Base-by-base conservation (phyloP, 2,888 invertebrate genomes). In the Sarcophaga caerulescens region DNA sequence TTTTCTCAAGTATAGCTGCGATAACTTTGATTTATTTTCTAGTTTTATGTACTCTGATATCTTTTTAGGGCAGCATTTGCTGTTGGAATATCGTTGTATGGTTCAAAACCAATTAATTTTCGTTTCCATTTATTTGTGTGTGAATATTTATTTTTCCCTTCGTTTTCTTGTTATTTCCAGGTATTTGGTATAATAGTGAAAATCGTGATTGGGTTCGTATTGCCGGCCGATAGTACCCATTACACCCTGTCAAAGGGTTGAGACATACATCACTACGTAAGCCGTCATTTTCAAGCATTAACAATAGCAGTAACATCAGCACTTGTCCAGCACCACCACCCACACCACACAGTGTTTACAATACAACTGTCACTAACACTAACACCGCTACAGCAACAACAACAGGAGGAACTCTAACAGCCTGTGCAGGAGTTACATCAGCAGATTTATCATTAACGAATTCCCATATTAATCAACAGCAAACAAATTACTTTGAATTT, bases 211-310 rank as follows among this genome's bases (percentile, higher is more conserved):
- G 93, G 93, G 93, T 93, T 89, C 93, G 93, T 89, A 91, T 93
- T 91, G 93, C 92, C 90, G 93, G 93, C 89, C 93, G 93, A 93
- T 93, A 93, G 93, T 93, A 93, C 91, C 93, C 93, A 91, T 92
- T 92, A 90, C 92, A 93, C 92, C 93, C 93, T 92, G 92, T 91
- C 89, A 93, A 93, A 91, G 93, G 93, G 91, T 91, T 93, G 90
- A 92, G 93, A 91, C 92, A 91, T 90, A 75, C 92, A 90, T 92
- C 92, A 89, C 90, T 92, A 89, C 92, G 92, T 84, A 92, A 92
- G 90, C 91, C 92, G 90, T 92, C 91, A 89, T 91, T 90, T 89
- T 88, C 90, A 89, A 91, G 90, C 89, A 87, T 65, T 80, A 86
- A 65, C 89, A 91, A 89, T 89, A 90, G 89, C 90, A 91, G 89